phyloP scores from a whole-genome alignment of 2,113 vertebrate species.

The Condylura cristata region DNA sequence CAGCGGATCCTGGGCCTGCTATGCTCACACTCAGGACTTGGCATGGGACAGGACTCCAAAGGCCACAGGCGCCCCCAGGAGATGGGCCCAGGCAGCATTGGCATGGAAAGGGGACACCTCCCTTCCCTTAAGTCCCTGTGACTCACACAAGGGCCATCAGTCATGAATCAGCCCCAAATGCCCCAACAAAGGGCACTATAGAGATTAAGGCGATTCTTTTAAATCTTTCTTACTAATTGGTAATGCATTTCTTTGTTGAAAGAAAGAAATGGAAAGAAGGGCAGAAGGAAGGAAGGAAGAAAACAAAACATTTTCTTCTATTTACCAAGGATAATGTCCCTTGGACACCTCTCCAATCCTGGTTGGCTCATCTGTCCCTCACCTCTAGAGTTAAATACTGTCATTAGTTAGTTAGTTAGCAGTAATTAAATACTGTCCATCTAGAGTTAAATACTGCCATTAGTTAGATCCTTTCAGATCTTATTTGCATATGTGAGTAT shows the following conservation, averaged over 20 bases:
- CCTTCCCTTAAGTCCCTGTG: not conserved
- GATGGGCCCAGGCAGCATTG: not conserved
- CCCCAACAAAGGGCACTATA: not conserved
- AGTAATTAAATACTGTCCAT: too few relatives aligned
- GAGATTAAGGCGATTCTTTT: not conserved
- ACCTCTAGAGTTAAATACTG: not conserved
- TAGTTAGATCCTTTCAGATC: not conserved
- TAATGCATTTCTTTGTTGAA: not conserved
- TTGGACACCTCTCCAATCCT: not conserved
- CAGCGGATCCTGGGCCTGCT: rapidly evolving
- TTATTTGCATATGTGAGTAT: not conserved
- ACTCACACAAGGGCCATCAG: not conserved
- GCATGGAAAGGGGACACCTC: not conserved
- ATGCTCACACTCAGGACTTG: not conserved
- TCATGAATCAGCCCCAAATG: not conserved
- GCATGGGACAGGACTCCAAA: not conserved
- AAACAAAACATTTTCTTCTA: not conserved
- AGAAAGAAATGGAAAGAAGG: not conserved
- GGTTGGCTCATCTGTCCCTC: not conserved
- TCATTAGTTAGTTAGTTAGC: not conserved
- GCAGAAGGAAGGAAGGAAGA: not conserved
- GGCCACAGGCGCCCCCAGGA: not conserved
- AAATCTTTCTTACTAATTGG: not conserved
- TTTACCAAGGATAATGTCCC: not conserved
- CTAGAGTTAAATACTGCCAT: not conserved